Evolutionary conservation across 1,140 invertebrate genomes (phyloP).

Genomic region (Dreissena polymorpha): DNA sequence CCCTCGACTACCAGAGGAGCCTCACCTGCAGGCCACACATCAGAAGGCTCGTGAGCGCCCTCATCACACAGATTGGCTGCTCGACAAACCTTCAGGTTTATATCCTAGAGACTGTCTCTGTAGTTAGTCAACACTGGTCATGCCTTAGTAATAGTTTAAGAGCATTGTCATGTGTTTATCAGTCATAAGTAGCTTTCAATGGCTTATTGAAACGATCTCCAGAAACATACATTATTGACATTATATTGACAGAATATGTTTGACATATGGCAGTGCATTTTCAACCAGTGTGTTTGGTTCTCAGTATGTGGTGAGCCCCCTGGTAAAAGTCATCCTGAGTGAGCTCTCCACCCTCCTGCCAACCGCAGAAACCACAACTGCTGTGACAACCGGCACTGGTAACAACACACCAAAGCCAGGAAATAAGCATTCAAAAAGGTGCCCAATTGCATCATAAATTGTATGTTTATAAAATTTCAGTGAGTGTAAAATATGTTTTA

Average conservation of each 20-base stretch:
- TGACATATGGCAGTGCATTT: background rate
- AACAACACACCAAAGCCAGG: slow-evolving; percentile 7
- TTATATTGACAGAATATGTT: background rate
- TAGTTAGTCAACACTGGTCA: slow-evolving; percentile 8
- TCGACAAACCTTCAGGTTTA: slow-evolving; percentile 26
- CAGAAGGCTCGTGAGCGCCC: slow-evolving; percentile 25
- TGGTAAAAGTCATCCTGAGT: slow-evolving; percentile 50
- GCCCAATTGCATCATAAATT: background rate
- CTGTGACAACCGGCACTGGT: background rate
- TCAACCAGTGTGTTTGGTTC: background rate
- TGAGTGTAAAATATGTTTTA: background rate
- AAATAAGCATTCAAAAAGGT: slow-evolving; percentile 29
- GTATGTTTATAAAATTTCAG: background rate
- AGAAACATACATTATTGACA: background rate
- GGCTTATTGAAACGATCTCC: no score
- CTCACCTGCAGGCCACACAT: slow-evolving; percentile 39
- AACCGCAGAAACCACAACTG: background rate
- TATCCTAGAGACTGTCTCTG: background rate
- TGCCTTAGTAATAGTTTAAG: background rate
- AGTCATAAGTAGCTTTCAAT: background rate
- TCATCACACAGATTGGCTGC: slow-evolving; percentile 51
- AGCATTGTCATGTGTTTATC: background rate
- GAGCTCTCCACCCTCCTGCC: slow-evolving; percentile 17
- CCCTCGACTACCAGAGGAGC: slow-evolving; percentile 27
- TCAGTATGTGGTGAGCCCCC: slow-evolving; percentile 52